Evolutionary conservation across 2,113 vertebrate species (phyloP), one percentile per base, ranked within the genome.

Genomic region (Alligator sinensis): DNA sequence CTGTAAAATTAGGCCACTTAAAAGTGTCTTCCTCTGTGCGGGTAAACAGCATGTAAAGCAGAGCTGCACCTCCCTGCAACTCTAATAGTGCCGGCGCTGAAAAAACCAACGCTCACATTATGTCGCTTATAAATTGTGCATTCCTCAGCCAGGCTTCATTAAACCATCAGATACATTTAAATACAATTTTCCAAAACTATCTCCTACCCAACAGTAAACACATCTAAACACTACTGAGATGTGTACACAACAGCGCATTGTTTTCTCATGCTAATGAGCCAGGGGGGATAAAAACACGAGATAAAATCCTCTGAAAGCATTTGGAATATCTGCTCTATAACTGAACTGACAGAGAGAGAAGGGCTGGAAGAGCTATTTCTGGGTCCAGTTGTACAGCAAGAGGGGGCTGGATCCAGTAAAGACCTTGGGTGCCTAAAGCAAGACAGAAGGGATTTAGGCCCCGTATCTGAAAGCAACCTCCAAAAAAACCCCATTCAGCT

Each of bases 121-220:
- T 86, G 92, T 89, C 86, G 92, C 92, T 92, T 82, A 84, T 89
- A 89, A 92, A 78, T 76, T 75, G 85, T 47, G 79, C 88, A 95
- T 92, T 95, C 85, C 90, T 91, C 90, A 75, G 19, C 76, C 85
- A 78, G 76, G 9, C 70, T 91, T 88, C 76, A 78, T 81, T 90
- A 91, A 89, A 88, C 68, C 63, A 78, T 61, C 63, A 47, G 47
- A 47, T 47, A 47, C 47, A 81, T 91, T 91, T 92, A 88, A 91
- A 94, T 78, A 86, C 76, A 70, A 92, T 90, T 92, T 82, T 86
- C 91, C 86, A 79, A 92, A 78, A 11, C 17, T 72, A 38, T 66
- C 81, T 74, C 58, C 84, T 94, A 86, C 87, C 78, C 80, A 90
- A 90, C 91, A 77, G 75, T 59, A 86, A 83, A 83, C 59, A 84